Percentiles rank a stretch among this genome's conserved stretches.
Conservation (phyloP, 2,888 invertebrate species). For the Drosophila algonquin region DNA sequence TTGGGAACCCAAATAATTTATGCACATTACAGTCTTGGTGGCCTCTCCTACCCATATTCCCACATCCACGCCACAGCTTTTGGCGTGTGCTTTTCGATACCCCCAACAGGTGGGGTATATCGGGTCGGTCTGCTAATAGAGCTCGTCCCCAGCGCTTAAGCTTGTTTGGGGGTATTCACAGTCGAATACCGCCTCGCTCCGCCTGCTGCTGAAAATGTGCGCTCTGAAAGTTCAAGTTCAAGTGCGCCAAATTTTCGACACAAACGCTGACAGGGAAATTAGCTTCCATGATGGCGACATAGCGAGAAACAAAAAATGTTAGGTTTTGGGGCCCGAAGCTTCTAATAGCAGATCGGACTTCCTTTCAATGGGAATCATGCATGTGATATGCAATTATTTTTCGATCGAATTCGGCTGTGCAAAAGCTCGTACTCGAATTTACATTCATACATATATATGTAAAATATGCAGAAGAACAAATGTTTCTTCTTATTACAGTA, state of each 20-base stretch:
- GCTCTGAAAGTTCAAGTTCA: conserved; percentile 76
- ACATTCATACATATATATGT: too few relatives aligned
- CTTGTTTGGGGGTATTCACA: not conserved
- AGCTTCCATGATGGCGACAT: not conserved
- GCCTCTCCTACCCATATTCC: not conserved
- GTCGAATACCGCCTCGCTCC: not conserved
- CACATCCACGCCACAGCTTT: not conserved
- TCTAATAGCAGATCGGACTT: not conserved
- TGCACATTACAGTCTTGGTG: conserved; percentile 5
- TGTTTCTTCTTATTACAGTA: too few relatives aligned
- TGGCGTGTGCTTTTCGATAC: not conserved
- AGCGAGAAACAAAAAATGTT: not conserved
- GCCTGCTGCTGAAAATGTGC: not conserved
- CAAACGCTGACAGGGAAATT: not conserved
- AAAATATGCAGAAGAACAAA: too few relatives aligned
- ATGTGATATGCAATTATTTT: too few relatives aligned
- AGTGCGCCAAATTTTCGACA: conserved; percentile 44
- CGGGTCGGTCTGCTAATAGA: too few relatives aligned
- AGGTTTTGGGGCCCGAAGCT: not conserved
- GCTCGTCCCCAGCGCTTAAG: not conserved
- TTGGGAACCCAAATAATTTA: too few relatives aligned
- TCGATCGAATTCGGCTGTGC: too few relatives aligned
- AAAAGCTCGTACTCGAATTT: too few relatives aligned
- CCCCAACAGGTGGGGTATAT: not conserved
- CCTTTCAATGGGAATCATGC: not conserved